Conservation (phyloP, 2,888 invertebrate species). For the Spicauda simplicius region DNA sequence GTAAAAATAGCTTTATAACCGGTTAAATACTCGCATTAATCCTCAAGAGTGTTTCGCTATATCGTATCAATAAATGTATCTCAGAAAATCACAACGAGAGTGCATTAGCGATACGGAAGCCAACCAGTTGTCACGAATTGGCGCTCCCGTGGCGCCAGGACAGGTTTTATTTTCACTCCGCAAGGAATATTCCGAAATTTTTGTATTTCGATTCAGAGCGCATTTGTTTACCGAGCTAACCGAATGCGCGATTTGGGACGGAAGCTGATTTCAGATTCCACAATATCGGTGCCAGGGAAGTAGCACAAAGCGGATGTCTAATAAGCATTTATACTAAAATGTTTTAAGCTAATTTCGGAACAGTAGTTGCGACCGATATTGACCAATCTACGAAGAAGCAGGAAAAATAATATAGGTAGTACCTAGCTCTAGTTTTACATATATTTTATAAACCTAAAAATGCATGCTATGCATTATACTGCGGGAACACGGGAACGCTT, state of each 20-base stretch:
- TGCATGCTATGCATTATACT: no score
- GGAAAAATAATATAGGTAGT: no score
- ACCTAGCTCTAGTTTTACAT: no score
- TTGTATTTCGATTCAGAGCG: conserved; percentile 21
- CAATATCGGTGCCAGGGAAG: conserved; percentile 8
- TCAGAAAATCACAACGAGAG: conserved; percentile 16
- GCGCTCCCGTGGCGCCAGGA: conserved; percentile 11
- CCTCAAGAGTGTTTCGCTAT: neutral
- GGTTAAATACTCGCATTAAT: neutral
- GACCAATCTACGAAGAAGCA: no score
- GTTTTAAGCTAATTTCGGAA: neutral
- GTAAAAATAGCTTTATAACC: no score
- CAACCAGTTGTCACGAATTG: conserved; percentile 11
- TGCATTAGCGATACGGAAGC: conserved; percentile 17
- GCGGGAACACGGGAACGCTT: no score
- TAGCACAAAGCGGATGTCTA: neutral
- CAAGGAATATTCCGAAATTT: conserved; percentile 12
- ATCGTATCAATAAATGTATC: neutral
- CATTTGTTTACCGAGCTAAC: conserved; percentile 26
- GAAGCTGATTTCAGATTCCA: conserved; percentile 19
- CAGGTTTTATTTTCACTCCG: conserved; percentile 21
- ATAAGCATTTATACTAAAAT: neutral
- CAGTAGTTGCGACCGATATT: no score
- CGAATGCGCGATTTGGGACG: conserved; percentile 17
- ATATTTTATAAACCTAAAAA: no score